Base-by-base conservation (phyloP, 35 echinoderm and acorn worm species). In the Antedon bifida region DNA sequence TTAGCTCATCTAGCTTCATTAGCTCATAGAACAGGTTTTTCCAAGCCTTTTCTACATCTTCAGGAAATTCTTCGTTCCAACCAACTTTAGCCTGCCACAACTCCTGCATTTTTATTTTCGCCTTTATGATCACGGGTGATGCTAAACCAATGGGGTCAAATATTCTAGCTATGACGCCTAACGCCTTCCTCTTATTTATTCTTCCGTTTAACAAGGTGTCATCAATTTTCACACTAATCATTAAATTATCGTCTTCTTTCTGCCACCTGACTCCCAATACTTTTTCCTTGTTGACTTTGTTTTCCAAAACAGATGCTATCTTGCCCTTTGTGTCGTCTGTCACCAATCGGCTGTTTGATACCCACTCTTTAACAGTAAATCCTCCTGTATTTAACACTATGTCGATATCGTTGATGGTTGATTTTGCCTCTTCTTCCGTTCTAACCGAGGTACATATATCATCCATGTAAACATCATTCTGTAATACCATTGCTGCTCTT, bases 301-400 rank as follows among this genome's bases (percentile, higher is more conserved):
- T 31, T 75, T 29, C 34, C 35, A 79, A 44, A 31, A 30, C 36
- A 42, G 38, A 42, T 42, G 38, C 14, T 14, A 7, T 42, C 76
- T 46, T 45, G 30, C 79, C 75, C 29, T 74, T 42, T 42, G 38
- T 42, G 38, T 42, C 14, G 38, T 4, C 5, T 42, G 4, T 42
- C 38, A 42, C 14, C 14, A 85, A 55, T 30, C 23, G 31, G 77
- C 29, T 82, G 74, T 82, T 89, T 56, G 83, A 85, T 9, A 82
- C 4, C 91, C 86, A 89, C 0, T 51, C 83, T 79, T 92, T 92
- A 12, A 89, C 77, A 11, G 82, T 78, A 76, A 93, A 93, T 64
- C 91, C 83, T 2, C 87, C 91, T 31, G 64, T 73, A 28, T 35
- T 79, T 39, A 93, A 34, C 0, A 89, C 87, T 30, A 30, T 34